These are phyloP conservation scores for Hylaeus anthracinus DNA, from an alignment of 1,140 invertebrate species.

Conservation along the genomic window DNA sequence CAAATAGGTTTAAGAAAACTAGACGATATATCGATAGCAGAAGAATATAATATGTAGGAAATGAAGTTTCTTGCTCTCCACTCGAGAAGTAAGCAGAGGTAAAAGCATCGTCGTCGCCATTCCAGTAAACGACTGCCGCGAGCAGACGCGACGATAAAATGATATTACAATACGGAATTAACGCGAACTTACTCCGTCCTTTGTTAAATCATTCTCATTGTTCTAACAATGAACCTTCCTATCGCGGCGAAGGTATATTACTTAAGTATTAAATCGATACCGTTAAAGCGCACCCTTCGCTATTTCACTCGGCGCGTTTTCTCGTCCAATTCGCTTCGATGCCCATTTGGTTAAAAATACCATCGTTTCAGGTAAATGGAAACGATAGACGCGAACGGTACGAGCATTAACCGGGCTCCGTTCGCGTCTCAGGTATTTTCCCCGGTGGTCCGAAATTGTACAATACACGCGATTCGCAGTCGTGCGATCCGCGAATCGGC, in stretches of 20 bases:
- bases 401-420: background rate
- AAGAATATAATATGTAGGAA: no score
- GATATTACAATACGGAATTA: no score
- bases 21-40: no score
- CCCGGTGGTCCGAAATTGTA: constrained; percentile 14
- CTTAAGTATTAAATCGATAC: background rate
- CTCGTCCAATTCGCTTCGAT: background rate
- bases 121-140: no score
- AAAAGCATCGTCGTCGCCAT: no score
- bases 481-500: background rate
- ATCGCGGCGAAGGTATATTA: background rate
- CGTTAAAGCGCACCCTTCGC: background rate
- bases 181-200: no score
- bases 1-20: no score
- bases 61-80: no score
- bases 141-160: no score
- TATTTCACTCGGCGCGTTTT: background rate
- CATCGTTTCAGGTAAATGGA: background rate
- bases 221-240: background rate
- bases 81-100: no score
- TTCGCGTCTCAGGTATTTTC: constrained; percentile 33
- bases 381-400: background rate
- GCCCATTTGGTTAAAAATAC: constrained; percentile 4
- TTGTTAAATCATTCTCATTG: no score
- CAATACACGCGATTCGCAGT: constrained; percentile 6